A percentile compares a stretch with the other conserved stretches of the same genome.
phyloP scores from a whole-genome alignment of 2,797 vertebrate species.

The Paratrypauchen microcephalus region DNA sequence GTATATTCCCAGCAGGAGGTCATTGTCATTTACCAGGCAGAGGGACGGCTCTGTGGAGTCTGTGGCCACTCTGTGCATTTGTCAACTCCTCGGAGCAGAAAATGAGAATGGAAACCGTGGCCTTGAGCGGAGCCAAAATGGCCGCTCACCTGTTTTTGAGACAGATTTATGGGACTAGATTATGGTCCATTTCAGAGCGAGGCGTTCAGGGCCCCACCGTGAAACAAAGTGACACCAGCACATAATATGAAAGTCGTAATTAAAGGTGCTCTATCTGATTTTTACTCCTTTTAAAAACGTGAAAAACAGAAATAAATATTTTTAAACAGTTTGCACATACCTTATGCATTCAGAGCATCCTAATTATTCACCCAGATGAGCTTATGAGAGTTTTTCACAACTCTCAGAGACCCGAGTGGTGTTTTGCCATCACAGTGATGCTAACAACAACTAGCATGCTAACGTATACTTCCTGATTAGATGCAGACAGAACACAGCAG shows the following conservation, averaged over 20 bases:
- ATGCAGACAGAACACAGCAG: too few relatives aligned
- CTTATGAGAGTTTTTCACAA: too few relatives aligned
- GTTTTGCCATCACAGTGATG: too few relatives aligned
- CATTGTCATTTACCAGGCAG: not conserved
- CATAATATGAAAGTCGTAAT: not conserved
- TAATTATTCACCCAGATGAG: too few relatives aligned
- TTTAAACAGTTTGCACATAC: too few relatives aligned
- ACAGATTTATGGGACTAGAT: slow-evolving; percentile 46
- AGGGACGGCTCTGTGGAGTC: not conserved
- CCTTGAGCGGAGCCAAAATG: slow-evolving; percentile 46
- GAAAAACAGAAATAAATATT: too few relatives aligned
- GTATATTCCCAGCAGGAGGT: not conserved
- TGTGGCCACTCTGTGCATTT: slow-evolving; percentile 1
- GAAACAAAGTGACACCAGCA: not conserved
- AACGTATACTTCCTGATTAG: too few relatives aligned
- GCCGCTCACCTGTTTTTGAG: slow-evolving; percentile 39
- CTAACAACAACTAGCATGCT: too few relatives aligned
- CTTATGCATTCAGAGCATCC: too few relatives aligned
- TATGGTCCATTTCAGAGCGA: not conserved
- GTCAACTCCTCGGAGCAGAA: slow-evolving; percentile 64
- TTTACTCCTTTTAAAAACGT: too few relatives aligned
- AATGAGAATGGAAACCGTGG: slow-evolving; percentile 58
- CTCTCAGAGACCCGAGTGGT: too few relatives aligned
- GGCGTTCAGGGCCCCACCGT: not conserved
- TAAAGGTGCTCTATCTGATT: too few relatives aligned